These are phyloP conservation scores for Eudyptes chrysolophus DNA, from an alignment of 2,113 vertebrate genomes.

Conservation along the genomic window DNA sequence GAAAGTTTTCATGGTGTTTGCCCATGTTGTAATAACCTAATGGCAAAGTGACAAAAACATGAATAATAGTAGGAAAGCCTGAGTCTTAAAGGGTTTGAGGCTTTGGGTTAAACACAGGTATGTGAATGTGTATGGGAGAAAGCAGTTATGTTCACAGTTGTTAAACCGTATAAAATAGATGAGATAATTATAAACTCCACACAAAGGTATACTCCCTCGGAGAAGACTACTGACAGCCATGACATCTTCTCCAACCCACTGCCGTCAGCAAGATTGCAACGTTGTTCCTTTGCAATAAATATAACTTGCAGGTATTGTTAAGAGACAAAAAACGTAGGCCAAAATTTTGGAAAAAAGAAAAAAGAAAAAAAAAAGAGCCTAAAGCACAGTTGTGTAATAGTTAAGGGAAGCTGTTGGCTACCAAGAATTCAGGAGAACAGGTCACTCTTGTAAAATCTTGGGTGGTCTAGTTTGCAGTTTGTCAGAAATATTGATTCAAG, in stretches of 20 bases:
- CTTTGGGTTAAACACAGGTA: constrained; percentile 24
- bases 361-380: background rate
- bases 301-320: background rate
- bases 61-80: constrained; percentile 2
- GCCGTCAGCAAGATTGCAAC: background rate
- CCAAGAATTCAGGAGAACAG: background rate
- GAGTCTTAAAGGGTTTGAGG: constrained; percentile 4
- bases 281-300: constrained; percentile 9
- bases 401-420: background rate
- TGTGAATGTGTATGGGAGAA: constrained; percentile 1
- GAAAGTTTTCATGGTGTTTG: background rate
- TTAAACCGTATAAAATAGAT: constrained; percentile 14
- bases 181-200: constrained; percentile 45
- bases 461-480: background rate
- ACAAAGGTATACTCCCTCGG: background rate
- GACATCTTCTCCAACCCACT: constrained; percentile 20
- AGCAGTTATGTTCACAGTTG: constrained; percentile 13
- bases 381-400: background rate
- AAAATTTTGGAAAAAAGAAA: background rate
- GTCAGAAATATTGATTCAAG: background rate
- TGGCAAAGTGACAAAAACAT: constrained; percentile 10
- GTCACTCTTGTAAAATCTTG: background rate
- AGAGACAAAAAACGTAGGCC: background rate
- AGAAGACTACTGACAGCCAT: constrained; percentile 18
- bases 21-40: constrained; percentile 19